Evolutionary conservation across 2,797 vertebrate genomes (phyloP).

Genomic region (Clarias platycephalus): DNA sequence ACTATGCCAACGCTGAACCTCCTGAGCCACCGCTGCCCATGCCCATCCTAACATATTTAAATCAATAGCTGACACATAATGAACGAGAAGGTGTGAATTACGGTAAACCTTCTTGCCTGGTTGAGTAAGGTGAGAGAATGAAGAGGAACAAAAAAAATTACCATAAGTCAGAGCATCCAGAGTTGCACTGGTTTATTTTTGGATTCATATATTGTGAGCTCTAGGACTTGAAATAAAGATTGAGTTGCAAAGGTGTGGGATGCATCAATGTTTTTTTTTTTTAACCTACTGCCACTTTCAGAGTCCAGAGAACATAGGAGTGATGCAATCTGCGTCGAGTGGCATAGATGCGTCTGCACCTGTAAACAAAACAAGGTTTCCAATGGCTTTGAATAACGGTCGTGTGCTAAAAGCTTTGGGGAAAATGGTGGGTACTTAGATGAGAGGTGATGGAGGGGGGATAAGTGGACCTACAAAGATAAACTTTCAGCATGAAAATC

Average conservation of each 20-base stretch:
- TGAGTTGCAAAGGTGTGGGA: neutral
- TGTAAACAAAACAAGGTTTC: neutral
- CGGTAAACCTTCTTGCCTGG: neutral
- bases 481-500: slow-evolving; percentile 1
- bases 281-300: neutral
- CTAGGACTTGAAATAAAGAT: neutral
- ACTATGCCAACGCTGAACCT: neutral
- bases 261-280: neutral
- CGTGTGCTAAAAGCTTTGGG: neutral
- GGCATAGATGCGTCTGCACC: neutral
- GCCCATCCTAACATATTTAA: neutral
- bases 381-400: neutral
- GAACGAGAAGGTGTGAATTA: neutral
- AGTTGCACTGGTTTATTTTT: neutral
- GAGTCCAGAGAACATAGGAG: neutral
- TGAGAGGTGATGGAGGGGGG: neutral
- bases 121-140: neutral
- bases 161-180: neutral
- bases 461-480: neutral
- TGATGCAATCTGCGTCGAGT: neutral
- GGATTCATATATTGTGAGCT: neutral
- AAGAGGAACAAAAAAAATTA: neutral
- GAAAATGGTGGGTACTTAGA: neutral
- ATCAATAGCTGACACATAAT: neutral
- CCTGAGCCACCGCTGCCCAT: neutral